A percentile compares a stretch with the other conserved stretches of the same genome.
These are phyloP conservation scores for Boloria selene DNA, from an alignment of 2,888 invertebrate species.

Conservation along the genomic window DNA sequence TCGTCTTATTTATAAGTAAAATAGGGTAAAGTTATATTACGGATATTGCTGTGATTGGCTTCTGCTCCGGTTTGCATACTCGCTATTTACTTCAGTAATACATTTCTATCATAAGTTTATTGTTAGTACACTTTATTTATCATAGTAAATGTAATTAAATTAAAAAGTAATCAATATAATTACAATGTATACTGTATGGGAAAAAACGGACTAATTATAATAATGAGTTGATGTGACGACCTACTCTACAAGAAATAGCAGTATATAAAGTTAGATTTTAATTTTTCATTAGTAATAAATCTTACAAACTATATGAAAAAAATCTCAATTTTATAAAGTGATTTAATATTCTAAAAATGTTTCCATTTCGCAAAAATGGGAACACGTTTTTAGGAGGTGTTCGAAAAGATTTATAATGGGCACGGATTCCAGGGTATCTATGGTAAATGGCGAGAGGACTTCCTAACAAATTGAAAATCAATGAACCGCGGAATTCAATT, in stretches of 20 bases:
- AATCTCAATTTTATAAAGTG: not conserved
- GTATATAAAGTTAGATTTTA: no score
- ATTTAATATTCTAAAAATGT: conserved; percentile 14
- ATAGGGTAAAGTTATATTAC: conserved; percentile 42
- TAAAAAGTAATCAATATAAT: no score
- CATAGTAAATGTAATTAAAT: no score
- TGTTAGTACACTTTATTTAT: not conserved
- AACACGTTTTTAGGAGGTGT: conserved; percentile 31
- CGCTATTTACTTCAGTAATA: conserved; percentile 10
- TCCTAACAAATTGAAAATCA: conserved; percentile 83
- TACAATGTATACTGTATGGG: no score
- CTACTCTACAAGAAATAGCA: no score
- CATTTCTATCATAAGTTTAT: conserved; percentile 5
- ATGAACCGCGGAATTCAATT: conserved; percentile 86
- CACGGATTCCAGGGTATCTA: conserved; percentile 62
- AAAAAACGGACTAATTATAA: no score
- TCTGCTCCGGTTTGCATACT: conserved; percentile 18
- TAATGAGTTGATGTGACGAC: no score
- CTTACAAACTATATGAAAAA: not conserved
- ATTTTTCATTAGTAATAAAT: no score
- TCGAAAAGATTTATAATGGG: conserved; percentile 68
- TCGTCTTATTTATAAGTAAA: conserved; percentile 60
- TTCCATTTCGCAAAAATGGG: conserved; percentile 20
- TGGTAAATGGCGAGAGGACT: conserved; percentile 75
- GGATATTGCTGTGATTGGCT: conserved; percentile 30